phyloP scores from a whole-genome alignment of 1,140 invertebrate species.

The Musca domestica region DNA sequence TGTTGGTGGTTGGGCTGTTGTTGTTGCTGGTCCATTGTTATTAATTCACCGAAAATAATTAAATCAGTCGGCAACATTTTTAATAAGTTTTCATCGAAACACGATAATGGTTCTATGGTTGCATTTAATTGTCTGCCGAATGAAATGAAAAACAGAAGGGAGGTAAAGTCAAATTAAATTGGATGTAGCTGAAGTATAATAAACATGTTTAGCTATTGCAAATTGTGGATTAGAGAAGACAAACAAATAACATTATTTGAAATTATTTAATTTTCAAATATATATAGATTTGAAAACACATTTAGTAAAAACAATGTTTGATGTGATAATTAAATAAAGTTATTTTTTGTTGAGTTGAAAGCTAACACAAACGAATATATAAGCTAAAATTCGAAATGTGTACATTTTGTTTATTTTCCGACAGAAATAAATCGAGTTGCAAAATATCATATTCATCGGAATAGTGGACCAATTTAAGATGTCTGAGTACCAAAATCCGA shows the following conservation, averaged over 20 bases:
- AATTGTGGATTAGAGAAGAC: background rate
- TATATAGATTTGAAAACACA: no score
- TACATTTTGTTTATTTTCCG: no score
- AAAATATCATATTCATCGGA: no score
- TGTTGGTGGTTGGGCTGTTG: constrained; percentile 25
- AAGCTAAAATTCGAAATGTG: no score
- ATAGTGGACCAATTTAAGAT: no score
- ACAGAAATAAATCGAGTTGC: no score
- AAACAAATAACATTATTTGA: constrained; percentile 1
- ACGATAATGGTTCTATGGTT: constrained; percentile 44
- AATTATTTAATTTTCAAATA: no score
- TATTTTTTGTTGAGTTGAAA: no score
- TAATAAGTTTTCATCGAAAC: constrained; percentile 50
- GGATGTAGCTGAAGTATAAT: background rate
- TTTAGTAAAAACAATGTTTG: no score
- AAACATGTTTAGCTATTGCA: background rate
- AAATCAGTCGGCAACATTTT: constrained; percentile 52
- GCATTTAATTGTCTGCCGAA: constrained; percentile 47
- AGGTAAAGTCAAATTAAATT: background rate
- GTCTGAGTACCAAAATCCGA: no score
- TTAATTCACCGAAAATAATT: constrained; percentile 53
- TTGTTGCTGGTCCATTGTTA: constrained; percentile 33
- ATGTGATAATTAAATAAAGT: no score
- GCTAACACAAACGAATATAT: no score
- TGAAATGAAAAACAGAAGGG: background rate